Conservation (phyloP, 2,888 invertebrate genomes). For the Aradus depressus region DNA sequence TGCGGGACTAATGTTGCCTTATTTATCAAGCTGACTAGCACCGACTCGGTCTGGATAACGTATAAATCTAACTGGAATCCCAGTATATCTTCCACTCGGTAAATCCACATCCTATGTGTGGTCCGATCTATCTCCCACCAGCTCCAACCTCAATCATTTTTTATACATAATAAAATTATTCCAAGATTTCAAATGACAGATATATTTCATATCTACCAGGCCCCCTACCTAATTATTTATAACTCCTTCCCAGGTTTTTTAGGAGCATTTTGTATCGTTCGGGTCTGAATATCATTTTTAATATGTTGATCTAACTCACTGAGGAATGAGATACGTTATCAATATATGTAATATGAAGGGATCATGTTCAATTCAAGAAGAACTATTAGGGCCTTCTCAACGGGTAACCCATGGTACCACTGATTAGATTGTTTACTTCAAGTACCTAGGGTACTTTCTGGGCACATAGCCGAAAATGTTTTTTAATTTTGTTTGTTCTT, state of each 20-base stretch:
- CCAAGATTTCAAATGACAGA: slow-evolving; percentile 23
- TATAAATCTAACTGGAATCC: slow-evolving; percentile 25
- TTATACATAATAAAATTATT: slow-evolving; percentile 27
- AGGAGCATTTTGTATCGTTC: slow-evolving; percentile 13
- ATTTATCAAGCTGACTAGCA: slow-evolving; percentile 26
- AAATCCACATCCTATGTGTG: slow-evolving; percentile 28
- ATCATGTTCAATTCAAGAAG: too few species aligned
- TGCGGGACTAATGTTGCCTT: slow-evolving; percentile 28
- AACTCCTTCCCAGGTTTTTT: neutral
- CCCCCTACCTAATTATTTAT: slow-evolving; percentile 12
- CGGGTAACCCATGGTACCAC: too few species aligned
- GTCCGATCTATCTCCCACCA: slow-evolving; percentile 25
- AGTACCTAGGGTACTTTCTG: too few species aligned
- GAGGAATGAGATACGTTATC: too few species aligned
- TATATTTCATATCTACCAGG: slow-evolving; percentile 24
- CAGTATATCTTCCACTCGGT: slow-evolving; percentile 26
- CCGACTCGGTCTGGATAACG: slow-evolving; percentile 17
- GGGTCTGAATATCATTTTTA: too few species aligned
- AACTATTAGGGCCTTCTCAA: too few species aligned
- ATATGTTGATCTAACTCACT: too few species aligned
- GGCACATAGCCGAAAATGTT: too few species aligned
- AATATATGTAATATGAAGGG: too few species aligned
- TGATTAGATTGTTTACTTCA: too few species aligned
- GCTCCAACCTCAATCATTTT: slow-evolving; percentile 25
- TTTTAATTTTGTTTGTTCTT: too few species aligned